Base-by-base conservation (phyloP, 1,140 invertebrate species). In the Phymastichus coffea region DNA sequence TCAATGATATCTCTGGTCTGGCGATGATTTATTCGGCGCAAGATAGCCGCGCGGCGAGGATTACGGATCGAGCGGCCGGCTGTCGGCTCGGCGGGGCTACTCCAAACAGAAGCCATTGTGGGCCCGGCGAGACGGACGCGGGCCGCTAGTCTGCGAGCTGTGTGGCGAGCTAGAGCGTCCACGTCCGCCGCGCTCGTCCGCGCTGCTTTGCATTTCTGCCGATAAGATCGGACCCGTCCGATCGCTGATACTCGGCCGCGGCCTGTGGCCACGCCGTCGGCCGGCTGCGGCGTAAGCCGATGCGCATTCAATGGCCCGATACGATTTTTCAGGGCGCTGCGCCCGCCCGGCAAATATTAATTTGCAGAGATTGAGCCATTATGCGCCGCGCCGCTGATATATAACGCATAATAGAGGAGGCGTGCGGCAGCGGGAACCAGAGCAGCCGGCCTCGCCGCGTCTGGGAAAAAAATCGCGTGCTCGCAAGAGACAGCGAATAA, bases 91-190 rank as follows among this genome's bases (percentile, higher is more conserved):
- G 49, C 23, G 8, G 20, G 73, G 73, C 68, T 75, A 73, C 74
- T 77, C 74, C 75, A 79, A 79, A 79, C 76, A 77, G 77, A 77
- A 78, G 76, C 77, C 75, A 77, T 79, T 79, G 77, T 79, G 71
- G 75, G 71, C 70, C 68, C 66, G 43, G 23, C 44, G 68, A 76
- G 74, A 77, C 69, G 75, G 64, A 76, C 75, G 69, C 75, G 70
- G 72, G 28, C 49, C 57, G 22, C 43, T 15, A 8, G 23, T 28
- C 17, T 35, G 9, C 43, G 9, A n/a, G n/a, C n/a, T 23, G 22
- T 26, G 51, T 40, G 35, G 38, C 33, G 38, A 28, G 14, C 48
- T 4, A 4, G 28, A 14, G 7, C 15, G 33, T 15, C n/a, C 26
- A 41, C 12, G 19, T 14, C 25, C 38, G 28, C 23, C 28, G 46